Evolutionary conservation across 2,113 vertebrate species (phyloP), one percentile per base, ranked within the genome.

Genomic region (Apodemus sylvaticus): DNA sequence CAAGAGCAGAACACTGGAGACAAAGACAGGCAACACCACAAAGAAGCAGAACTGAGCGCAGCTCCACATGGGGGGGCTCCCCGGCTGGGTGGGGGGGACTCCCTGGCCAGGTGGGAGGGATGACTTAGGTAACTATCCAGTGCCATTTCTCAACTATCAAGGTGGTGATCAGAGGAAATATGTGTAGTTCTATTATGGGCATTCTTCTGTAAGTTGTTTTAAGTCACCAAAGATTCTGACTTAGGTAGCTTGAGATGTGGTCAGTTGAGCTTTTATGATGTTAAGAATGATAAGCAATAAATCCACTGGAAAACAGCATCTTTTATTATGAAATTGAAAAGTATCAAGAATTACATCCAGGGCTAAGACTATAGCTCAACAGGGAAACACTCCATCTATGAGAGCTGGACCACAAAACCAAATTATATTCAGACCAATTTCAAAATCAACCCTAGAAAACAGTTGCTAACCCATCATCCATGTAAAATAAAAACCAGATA

Each of bases 281-380:
- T 79, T 62, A 89, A 86, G 39, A 96, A 73, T 42, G 71, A 74
- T 4, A 76, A 89, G 31, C n/a, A 79, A 83, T 66, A 71, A 85
- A 92, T 62, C 48, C 60, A 74, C 17, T 89, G 29, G 60, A 10
- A 73, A 96, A 88, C 70, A 26, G 39, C 42, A 11, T 62, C 66
- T 81, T 71, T 71, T 93, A 8, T 77, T 94, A 92, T 45, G 68
- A 93, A 94, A 89, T 3, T 19, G 10, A 86, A 95, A 95, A 51
- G n/a, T 36, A 70, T 62, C 71, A 68, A 73, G 22, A 92, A 42
- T 82, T 45, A 74, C 20, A 91, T n/a, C 92, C 74, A 91, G 55
- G n/a, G 5, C 4, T 42, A n/a, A n/a, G 8, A 45, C 9, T 31
- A 29, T 42, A 20, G 8, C 51, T 58, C n/a, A 58, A 39, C 8